Base-by-base conservation (phyloP, 2,888 invertebrate species). In the Pterostichus niger region DNA sequence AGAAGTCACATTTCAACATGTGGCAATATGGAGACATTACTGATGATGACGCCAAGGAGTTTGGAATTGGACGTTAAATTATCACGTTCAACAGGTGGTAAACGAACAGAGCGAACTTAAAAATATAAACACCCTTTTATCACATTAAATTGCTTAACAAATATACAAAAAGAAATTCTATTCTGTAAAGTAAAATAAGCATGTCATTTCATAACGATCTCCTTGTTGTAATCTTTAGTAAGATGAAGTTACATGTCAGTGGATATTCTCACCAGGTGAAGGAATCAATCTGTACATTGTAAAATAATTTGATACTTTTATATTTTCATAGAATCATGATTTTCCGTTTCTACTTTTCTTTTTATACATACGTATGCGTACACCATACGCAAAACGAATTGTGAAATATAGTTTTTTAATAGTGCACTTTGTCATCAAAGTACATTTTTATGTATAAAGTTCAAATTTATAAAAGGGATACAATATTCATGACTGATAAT, bases 11-110 rank as follows among this genome's bases (percentile, higher is more conserved):
- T 89, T 92, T 94, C 87, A 96, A 96, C 90, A 95, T 99, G 87
- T 99, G 99, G 99, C 95, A 96, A 88, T 99, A 99, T 89, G 99
- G 99, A n/a, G 99, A 99, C 90, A 97, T 99, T 91, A 96, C 96
- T 84, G 97, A 96, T 85, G 98, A 97, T 87, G 98, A 98, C 89
- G 96, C 96, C 68, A 92, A 92, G 87, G 94, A 94, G 88, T 94
- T 94, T 89, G 94, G 94, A 64, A 88, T 90, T 86, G 86, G 88
- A 82, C 84, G 81, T 84, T 84, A 84, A 83, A 75, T 17, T 24
- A 24, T 40, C 46, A 75, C 59, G 54, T 75, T 82, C 75, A 75
- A 75, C 77, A 83, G 54, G 68, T 83, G 83, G 77, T 77, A 83
- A 83, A 83, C 68, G 83, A 83, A 54, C 76, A 83, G 83, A 83